Conservation (phyloP, 2,113 vertebrate genomes). For the Mugil cephalus region DNA sequence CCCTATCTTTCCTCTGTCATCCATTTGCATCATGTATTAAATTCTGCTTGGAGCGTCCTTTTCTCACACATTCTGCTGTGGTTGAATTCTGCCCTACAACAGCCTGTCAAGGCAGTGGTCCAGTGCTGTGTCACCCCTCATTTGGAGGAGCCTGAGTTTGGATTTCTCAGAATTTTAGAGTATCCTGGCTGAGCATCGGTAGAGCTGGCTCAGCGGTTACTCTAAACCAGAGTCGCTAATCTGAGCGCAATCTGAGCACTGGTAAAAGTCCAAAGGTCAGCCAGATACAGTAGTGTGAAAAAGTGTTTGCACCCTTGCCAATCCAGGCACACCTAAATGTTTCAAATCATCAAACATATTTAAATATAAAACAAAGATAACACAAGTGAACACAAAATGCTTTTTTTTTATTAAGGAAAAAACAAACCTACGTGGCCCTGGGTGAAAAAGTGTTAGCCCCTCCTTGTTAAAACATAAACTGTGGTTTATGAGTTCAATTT, state of each 20-base stretch:
- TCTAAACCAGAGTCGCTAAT: slow-evolving; percentile 36
- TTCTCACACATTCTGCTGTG: neutral
- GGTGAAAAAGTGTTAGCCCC: too few species aligned
- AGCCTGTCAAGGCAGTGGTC: neutral
- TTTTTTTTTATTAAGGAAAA: too few species aligned
- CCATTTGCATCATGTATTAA: slow-evolving; percentile 18
- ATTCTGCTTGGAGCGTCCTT: slow-evolving; percentile 13
- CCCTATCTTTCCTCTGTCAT: slow-evolving; percentile 20
- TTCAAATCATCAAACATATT: too few species aligned
- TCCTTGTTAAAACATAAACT: too few species aligned
- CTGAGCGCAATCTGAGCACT: slow-evolving; percentile 26
- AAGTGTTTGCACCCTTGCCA: too few species aligned
- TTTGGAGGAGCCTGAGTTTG: slow-evolving; percentile 16
- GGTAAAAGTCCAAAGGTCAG: slow-evolving; percentile 13
- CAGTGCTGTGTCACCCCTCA: slow-evolving; percentile 29
- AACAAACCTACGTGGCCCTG: too few species aligned
- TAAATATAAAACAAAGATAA: too few species aligned
- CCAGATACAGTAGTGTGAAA: slow-evolving; percentile 3
- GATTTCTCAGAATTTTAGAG: slow-evolving; percentile 24
- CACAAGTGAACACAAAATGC: too few species aligned
- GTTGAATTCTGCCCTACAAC: slow-evolving; percentile 9
- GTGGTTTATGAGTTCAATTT: too few species aligned
- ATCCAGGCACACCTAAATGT: too few species aligned
- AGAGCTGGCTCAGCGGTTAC: slow-evolving; percentile 7
- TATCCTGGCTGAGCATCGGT: neutral